Conservation (phyloP, 2,888 invertebrate species). For the Microplitis deprimator region DNA sequence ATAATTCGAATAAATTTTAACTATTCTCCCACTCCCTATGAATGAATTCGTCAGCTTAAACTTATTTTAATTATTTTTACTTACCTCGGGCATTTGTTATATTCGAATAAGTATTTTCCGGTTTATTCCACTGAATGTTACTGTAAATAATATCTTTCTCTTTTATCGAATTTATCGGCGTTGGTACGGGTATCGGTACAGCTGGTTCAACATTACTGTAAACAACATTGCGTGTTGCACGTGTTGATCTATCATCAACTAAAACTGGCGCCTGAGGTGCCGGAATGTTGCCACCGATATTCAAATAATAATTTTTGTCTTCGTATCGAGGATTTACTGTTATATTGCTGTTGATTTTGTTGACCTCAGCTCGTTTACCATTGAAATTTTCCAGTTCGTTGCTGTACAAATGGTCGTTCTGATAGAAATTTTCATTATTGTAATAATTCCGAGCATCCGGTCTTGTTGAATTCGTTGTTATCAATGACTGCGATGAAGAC, state of each 20-base stretch:
- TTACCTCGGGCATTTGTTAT: conserved; percentile 65
- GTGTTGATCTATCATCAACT: conserved; percentile 57
- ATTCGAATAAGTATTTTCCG: conserved; percentile 76
- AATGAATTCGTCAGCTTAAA: too few relatives aligned
- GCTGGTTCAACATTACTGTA: conserved; percentile 69
- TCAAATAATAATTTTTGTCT: conserved; percentile 67
- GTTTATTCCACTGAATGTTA: conserved; percentile 73
- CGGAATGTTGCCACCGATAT: conserved; percentile 62
- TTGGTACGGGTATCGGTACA: conserved; percentile 58
- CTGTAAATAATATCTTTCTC: conserved; percentile 73
- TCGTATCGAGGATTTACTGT: conserved; percentile 47
- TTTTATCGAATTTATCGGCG: conserved; percentile 62
- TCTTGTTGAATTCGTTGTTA: neutral
- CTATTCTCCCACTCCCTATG: too few relatives aligned
- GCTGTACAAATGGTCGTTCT: conserved; percentile 63
- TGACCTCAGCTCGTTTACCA: conserved; percentile 60
- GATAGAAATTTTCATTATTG: conserved; percentile 60
- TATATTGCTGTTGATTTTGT: neutral
- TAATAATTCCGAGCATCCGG: conserved; percentile 11
- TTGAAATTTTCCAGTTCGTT: conserved; percentile 64
- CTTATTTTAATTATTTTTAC: conserved; percentile 45
- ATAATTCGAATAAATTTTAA: too few relatives aligned
- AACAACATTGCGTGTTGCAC: conserved; percentile 62
- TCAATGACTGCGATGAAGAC: neutral
- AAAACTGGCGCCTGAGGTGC: conserved; percentile 61